Conservation (phyloP, 2,888 invertebrate genomes). For the Aplocera efformata region DNA sequence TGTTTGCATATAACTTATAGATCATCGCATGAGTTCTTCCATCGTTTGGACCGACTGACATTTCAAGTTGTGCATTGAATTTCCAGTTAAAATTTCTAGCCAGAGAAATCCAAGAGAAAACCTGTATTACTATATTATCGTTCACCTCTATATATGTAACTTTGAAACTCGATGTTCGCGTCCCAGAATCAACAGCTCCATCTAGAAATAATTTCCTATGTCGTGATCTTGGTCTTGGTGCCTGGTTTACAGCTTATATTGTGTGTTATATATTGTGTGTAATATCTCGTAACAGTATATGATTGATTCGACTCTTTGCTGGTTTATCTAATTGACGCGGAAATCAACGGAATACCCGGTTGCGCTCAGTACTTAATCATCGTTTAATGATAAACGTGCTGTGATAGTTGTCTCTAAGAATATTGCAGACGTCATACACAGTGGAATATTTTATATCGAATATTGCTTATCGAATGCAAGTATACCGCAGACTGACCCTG, state of each 20-base stretch:
- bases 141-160: neutral
- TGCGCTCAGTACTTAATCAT: neutral
- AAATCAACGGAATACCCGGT: neutral
- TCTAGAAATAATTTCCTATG: too few species aligned
- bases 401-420: slow-evolving; percentile 3
- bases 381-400: neutral
- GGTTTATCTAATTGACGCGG: slow-evolving; percentile 3
- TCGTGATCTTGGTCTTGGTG: too few species aligned
- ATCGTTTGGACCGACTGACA: neutral
- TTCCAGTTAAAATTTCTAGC: slow-evolving; percentile 4
- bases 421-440: neutral
- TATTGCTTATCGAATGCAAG: slow-evolving; percentile 1
- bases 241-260: too few species aligned
- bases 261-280: slow-evolving; percentile 4
- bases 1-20: too few species aligned
- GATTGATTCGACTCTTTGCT: neutral
- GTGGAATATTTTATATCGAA: neutral
- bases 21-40: too few species aligned
- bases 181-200: too few species aligned
- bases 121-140: neutral
- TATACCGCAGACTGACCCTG: slow-evolving; percentile 5
- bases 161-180: neutral
- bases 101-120: slow-evolving; percentile 9
- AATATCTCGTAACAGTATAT: neutral
- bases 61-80: slow-evolving; percentile 6